Evolutionary conservation across 2,797 vertebrate genomes (phyloP).

Genomic region (Notolabrus celidotus): DNA sequence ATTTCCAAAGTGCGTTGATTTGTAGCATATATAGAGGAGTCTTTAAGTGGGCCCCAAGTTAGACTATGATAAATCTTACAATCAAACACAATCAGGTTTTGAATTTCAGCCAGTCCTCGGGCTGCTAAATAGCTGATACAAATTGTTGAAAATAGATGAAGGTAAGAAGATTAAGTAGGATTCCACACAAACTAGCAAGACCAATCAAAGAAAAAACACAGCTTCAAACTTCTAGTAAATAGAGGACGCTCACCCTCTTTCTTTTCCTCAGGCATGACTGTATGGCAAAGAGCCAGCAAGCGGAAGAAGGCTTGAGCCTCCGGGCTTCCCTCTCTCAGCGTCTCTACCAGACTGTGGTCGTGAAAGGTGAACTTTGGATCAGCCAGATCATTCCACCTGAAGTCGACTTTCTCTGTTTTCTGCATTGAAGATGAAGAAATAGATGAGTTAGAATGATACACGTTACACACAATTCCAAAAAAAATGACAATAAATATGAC

Average conservation of each 20-base stretch:
- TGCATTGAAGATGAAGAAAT: conserved; percentile 56
- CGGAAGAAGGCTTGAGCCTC: conserved; percentile 88
- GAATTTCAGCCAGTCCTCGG: too few species aligned
- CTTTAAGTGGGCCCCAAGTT: too few species aligned
- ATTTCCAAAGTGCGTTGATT: background rate
- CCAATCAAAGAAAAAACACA: too few species aligned
- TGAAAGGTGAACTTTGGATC: conserved; percentile 92
- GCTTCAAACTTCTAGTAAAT: background rate
- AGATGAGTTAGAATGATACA: background rate
- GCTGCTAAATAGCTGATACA: too few species aligned
- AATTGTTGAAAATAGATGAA: too few species aligned
- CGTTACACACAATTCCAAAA: background rate
- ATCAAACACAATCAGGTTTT: too few species aligned
- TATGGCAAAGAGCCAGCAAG: conserved; percentile 93
- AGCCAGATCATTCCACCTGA: conserved; percentile 90
- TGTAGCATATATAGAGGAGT: too few species aligned
- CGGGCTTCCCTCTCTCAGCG: conserved; percentile 79
- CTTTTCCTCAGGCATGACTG: conserved; percentile 95
- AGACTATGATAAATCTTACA: too few species aligned
- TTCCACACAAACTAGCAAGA: background rate
- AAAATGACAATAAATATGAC: background rate
- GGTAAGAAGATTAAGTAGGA: background rate
- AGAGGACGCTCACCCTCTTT: conserved; percentile 82
- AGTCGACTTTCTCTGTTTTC: conserved; percentile 90
- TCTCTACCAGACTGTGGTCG: conserved; percentile 89